Percentiles rank a stretch among this genome's conserved stretches.
Evolutionary conservation across 2,888 invertebrate species (phyloP).

Genomic region (Chydorus sphaericus): DNA sequence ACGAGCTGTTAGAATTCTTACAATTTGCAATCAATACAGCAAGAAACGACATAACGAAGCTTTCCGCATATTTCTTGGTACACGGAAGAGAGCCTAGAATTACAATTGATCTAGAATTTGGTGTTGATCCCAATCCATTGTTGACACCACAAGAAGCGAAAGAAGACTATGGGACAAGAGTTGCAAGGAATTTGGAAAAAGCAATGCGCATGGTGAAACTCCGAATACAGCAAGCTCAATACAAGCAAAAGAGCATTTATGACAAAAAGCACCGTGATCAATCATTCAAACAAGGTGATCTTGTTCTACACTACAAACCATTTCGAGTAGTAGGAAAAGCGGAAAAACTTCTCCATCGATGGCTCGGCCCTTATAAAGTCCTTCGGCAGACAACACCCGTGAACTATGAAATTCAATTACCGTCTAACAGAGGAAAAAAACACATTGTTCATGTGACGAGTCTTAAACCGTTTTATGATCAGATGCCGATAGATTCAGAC

Average conservation of each 20-base stretch:
- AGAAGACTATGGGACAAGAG: neutral
- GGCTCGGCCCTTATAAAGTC: neutral
- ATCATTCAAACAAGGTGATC: neutral
- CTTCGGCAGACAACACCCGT: neutral
- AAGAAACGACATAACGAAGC: conserved; percentile 15
- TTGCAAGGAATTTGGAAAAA: neutral
- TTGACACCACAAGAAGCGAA: neutral
- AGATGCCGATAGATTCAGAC: too few relatives aligned
- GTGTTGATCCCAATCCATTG: neutral
- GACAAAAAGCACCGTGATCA: neutral
- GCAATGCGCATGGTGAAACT: neutral
- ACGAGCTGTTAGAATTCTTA: conserved; percentile 8
- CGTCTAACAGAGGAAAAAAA: neutral
- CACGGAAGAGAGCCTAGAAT: conserved; percentile 16
- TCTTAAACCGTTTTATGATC: neutral
- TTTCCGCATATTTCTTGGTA: conserved; percentile 15
- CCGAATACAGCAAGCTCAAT: neutral
- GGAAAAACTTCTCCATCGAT: conserved; percentile 6
- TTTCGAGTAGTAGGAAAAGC: neutral
- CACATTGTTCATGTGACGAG: conserved; percentile 4
- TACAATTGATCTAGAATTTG: conserved; percentile 13
- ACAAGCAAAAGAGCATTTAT: neutral
- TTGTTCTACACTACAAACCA: neutral
- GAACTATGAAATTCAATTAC: conserved; percentile 2
- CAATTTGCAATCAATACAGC: conserved; percentile 9